These are phyloP conservation scores for Tetramorium bicarinatum DNA, from an alignment of 2,888 invertebrate species.

Conservation along the genomic window DNA sequence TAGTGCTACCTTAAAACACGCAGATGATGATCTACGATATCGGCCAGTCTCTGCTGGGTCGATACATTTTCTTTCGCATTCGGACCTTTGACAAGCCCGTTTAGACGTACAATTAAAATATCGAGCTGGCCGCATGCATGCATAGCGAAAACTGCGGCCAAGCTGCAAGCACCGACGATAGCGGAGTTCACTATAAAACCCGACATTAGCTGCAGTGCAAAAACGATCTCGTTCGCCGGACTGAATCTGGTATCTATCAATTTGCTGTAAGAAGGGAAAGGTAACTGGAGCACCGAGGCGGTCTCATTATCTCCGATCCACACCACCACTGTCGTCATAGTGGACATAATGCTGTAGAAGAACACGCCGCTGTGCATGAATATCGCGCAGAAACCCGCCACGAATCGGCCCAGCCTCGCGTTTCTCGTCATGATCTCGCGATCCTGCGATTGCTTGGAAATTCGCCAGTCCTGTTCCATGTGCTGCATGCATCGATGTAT, in stretches of 20 bases:
- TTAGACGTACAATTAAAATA: conserved; percentile 62
- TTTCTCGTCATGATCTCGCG: conserved; percentile 70
- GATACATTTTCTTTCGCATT: neutral
- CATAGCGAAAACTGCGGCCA: conserved; percentile 69
- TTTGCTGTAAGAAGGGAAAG: conserved; percentile 67
- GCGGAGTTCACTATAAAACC: conserved; percentile 62
- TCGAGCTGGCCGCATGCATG: conserved; percentile 74
- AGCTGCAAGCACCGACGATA: conserved; percentile 60
- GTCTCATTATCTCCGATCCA: conserved; percentile 49
- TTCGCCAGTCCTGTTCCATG: conserved; percentile 74
- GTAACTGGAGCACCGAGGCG: conserved; percentile 64
- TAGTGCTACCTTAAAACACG: conserved; percentile 64
- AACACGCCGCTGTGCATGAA: conserved; percentile 62
- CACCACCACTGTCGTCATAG: conserved; percentile 9
- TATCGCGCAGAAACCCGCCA: conserved; percentile 66
- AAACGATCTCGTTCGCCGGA: conserved; percentile 66
- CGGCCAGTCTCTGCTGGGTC: conserved; percentile 46
- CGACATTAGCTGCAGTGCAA: conserved; percentile 56
- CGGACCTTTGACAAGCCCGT: conserved; percentile 54
- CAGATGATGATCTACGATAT: conserved; percentile 70
- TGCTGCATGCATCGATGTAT: conserved; percentile 72
- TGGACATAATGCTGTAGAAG: conserved; percentile 38
- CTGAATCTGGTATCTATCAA: conserved; percentile 55
- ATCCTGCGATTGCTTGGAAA: conserved; percentile 30
- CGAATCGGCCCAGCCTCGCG: conserved; percentile 72